phyloP scores from a whole-genome alignment of 2,888 invertebrate genomes.

The Oscheius sp. region DNA sequence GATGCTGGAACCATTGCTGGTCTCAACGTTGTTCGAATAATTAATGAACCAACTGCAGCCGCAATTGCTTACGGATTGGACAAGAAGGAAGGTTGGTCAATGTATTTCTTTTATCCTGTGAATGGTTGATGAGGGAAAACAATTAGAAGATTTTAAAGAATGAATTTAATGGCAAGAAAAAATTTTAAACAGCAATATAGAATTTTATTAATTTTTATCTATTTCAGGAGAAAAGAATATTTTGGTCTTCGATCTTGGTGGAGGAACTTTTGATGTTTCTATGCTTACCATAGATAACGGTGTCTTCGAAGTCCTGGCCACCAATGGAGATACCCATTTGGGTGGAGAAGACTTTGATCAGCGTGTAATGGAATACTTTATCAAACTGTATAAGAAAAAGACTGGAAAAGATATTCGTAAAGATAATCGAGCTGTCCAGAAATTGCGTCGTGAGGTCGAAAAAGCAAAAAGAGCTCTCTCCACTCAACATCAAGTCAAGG shows the following conservation, averaged over 20 bases:
- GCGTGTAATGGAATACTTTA: slow-evolving; percentile 84
- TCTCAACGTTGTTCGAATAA: slow-evolving; percentile 75
- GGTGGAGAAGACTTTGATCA: slow-evolving; percentile 88
- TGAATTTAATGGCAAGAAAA: no score
- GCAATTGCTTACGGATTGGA: slow-evolving; percentile 70
- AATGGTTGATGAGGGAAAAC: no score
- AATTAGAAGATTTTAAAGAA: no score
- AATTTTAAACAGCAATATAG: no score
- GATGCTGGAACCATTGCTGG: slow-evolving; percentile 96
- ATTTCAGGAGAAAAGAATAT: slow-evolving; percentile 83
- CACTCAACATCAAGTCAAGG: slow-evolving; percentile 81
- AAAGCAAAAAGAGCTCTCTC: slow-evolving; percentile 80
- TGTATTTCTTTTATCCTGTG: no score
- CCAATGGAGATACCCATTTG: slow-evolving; percentile 68
- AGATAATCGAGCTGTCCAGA: slow-evolving; percentile 71
- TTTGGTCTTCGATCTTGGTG: slow-evolving; percentile 96
- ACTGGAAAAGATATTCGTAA: slow-evolving; percentile 71
- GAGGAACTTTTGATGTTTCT: slow-evolving; percentile 99
- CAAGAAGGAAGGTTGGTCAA: slow-evolving; percentile 69
- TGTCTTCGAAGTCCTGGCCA: slow-evolving; percentile 82
- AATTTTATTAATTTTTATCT: no score
- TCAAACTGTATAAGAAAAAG: slow-evolving; percentile 79
- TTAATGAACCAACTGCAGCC: slow-evolving; percentile 82
- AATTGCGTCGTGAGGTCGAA: slow-evolving; percentile 72
- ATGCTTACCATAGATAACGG: slow-evolving; percentile 97